Conservation (phyloP, 1,140 invertebrate genomes). For the Bombyx mandarina region DNA sequence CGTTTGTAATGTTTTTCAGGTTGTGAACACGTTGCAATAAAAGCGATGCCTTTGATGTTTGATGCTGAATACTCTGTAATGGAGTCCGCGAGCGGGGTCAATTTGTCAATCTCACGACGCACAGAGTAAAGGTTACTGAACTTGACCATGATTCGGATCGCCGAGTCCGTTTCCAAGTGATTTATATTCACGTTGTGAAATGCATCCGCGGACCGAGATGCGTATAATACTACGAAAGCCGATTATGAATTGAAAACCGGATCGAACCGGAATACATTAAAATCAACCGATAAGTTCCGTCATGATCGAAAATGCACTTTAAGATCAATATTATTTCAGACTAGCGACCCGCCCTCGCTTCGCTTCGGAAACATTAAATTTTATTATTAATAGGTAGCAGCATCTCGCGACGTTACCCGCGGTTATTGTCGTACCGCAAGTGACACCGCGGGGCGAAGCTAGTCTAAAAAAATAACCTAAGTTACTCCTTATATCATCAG, state of each 20-base stretch:
- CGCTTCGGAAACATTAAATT: no score
- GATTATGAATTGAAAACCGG: constrained; percentile 14
- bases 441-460: no score
- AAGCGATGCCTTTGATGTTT: constrained; percentile 7
- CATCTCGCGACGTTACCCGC: no score
- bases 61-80: constrained; percentile 9
- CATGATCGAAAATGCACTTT: no score
- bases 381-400: no score
- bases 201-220: constrained; percentile 16
- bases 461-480: no score
- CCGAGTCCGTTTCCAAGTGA: constrained; percentile 36
- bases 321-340: no score
- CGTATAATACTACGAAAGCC: constrained; percentile 9
- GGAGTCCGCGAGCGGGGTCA: constrained; percentile 15
- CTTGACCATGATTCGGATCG: constrained; percentile 34
- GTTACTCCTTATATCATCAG: no score
- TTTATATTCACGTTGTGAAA: constrained; percentile 44
- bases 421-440: no score
- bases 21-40: constrained; percentile 5
- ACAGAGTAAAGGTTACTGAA: constrained; percentile 27
- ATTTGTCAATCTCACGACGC: constrained; percentile 26
- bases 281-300: no score
- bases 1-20: constrained; percentile 10
- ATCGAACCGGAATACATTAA: constrained; percentile 4
- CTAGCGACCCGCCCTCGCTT: no score